A percentile compares a stretch with the other conserved stretches of the same genome.
phyloP scores from a whole-genome alignment of 2,113 vertebrate species.

The Pituophis catenifer region DNA sequence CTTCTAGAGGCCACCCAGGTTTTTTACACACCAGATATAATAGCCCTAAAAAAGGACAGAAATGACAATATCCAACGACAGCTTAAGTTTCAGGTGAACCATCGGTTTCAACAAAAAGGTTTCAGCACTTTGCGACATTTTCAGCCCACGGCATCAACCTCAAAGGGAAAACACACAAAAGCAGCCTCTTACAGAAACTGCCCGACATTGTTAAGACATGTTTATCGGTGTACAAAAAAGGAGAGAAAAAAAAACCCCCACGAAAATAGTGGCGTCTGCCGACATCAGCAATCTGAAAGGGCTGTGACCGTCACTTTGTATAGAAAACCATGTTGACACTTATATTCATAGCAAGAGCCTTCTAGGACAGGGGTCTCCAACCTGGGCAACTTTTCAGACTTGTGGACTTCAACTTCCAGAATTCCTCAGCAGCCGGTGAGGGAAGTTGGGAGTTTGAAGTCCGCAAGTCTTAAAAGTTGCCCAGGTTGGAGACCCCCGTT shows the following conservation, averaged over 20 bases:
- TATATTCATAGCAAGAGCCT: background rate
- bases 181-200: background rate
- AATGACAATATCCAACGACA: background rate
- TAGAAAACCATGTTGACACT: background rate
- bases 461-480: too few species aligned
- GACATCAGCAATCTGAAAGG: background rate
- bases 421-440: too few species aligned
- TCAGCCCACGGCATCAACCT: background rate
- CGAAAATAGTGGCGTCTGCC: background rate
- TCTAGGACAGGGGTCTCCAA: background rate
- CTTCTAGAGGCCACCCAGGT: background rate
- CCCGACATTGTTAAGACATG: background rate
- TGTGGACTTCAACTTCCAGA: too few species aligned
- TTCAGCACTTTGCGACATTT: background rate
- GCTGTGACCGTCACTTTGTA: background rate
- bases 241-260: too few species aligned
- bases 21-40: background rate
- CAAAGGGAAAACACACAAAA: background rate
- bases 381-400: too few species aligned
- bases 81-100: background rate
- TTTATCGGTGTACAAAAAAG: background rate
- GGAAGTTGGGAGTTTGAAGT: too few species aligned
- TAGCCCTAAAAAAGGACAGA: background rate
- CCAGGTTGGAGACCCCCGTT: too few species aligned
- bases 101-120: background rate